Percentiles rank a stretch among this genome's conserved stretches.
These are phyloP conservation scores for Onychomys torridus DNA, from an alignment of 2,797 vertebrate genomes.

Conservation along the genomic window DNA sequence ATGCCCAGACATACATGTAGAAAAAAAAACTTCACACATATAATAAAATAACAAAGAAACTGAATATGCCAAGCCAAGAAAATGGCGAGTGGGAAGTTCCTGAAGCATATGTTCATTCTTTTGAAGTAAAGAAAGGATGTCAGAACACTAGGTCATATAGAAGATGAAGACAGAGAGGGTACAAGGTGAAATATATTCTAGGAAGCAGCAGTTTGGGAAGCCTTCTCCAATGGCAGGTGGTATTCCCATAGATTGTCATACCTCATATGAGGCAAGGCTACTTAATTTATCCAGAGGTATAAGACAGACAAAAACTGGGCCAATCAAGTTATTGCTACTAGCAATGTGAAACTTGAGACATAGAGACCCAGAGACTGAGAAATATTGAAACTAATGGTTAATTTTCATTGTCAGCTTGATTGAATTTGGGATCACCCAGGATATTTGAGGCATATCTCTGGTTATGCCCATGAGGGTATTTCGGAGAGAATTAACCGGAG, in stretches of 20 bases:
- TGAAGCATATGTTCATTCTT: background rate
- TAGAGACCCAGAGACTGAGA: conserved; percentile 6
- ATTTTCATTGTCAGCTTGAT: background rate
- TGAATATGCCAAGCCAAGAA: background rate
- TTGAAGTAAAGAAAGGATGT: conserved; percentile 38
- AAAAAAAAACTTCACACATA: background rate
- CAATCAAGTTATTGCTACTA: background rate
- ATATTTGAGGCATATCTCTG: background rate
- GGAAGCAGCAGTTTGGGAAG: background rate
- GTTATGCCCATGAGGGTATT: background rate
- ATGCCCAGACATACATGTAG: background rate
- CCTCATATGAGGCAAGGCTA: conserved; percentile 4
- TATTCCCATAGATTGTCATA: background rate
- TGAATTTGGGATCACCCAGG: background rate
- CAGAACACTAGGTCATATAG: background rate
- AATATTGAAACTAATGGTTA: background rate
- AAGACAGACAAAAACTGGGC: background rate
- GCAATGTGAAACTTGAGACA: background rate
- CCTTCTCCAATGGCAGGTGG: background rate
- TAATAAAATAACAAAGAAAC: background rate
- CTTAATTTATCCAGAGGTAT: background rate
- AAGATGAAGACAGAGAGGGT: background rate
- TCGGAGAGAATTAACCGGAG: background rate
- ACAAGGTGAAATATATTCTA: background rate
- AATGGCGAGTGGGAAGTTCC: conserved; percentile 13